A percentile compares a stretch with the other conserved stretches of the same genome.
phyloP scores from a whole-genome alignment of 2,888 invertebrate species.

The Zygogramma bicolorata region DNA sequence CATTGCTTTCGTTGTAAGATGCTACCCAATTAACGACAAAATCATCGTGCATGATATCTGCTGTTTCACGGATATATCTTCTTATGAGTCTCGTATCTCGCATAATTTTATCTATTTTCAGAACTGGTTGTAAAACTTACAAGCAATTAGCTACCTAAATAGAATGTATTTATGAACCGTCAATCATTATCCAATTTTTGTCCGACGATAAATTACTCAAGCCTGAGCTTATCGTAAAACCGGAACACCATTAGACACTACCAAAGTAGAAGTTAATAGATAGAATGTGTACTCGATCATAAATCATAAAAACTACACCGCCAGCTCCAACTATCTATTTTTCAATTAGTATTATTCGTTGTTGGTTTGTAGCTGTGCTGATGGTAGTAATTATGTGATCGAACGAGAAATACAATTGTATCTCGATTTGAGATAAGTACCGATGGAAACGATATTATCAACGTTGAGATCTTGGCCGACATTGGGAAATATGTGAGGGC shows the following conservation, averaged over 20 bases:
- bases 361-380: neutral
- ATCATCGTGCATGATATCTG: neutral
- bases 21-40: neutral
- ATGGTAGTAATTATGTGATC: conserved; percentile 10
- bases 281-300: neutral
- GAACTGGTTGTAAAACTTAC: conserved; percentile 16
- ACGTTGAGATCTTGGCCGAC: neutral
- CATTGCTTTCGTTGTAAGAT: neutral
- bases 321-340: conserved; percentile 6
- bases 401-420: neutral
- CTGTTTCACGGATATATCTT: neutral
- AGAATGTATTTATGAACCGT: conserved; percentile 17
- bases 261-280: neutral
- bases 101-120: neutral
- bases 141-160: conserved; percentile 15
- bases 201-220: neutral
- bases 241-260: conserved; percentile 6
- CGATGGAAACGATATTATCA: neutral
- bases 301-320: conserved; percentile 1
- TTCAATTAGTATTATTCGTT: conserved; percentile 16
- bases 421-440: neutral
- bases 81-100: neutral
- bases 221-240: neutral
- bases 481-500: neutral
- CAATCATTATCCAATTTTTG: conserved; percentile 16